Evolutionary conservation across 2,888 invertebrate genomes (phyloP), one percentile per base, ranked within the genome.

Genomic region (Eucera pruinosa): DNA sequence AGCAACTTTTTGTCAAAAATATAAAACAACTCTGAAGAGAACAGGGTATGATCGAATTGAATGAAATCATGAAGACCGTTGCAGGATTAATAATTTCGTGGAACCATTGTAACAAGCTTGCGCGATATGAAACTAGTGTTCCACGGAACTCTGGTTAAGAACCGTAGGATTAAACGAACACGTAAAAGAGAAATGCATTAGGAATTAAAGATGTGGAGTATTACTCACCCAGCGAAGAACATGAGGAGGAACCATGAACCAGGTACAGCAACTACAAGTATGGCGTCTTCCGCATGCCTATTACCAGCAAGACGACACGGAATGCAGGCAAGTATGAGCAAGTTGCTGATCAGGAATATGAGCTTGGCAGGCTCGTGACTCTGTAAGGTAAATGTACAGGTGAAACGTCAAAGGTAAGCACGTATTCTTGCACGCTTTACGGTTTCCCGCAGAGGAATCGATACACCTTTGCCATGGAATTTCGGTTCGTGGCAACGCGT

Each of bases 241-340:
- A 99, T 98, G 25, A 99, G 95, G 50, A 98, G 95, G 92, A 99
- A 98, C 99, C 99, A 99, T 41, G 97, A 97, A 4, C 98, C 97
- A 0, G 99, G 99, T 25, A 99, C 96, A 0, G 99, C 96, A 87
- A 99, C 96, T 45, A 98, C 95, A 30, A 99, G 93, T 60, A 99
- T 95, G 0, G 97, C 97, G 92, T 99, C 99, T 92, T 99, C 99
- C 0, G 96, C 94, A 87, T 95, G 94, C 55, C 95, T 94, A 88
- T 97, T 95, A 11, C 95, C 95, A 77, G 94, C 94, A 15, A 97
- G 89, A 5, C 99, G 95, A 83, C 96, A 97, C 0, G 98, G 98
- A 83, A 99, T 97, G 90, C 98, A 98, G 0, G 96, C 95, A 87
- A 99, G 92, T 65, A 99, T 96, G 50, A 98, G 93, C 45, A 99